Evolutionary conservation across 2,888 invertebrate genomes (phyloP).

Genomic region (Eilema sororculum): DNA sequence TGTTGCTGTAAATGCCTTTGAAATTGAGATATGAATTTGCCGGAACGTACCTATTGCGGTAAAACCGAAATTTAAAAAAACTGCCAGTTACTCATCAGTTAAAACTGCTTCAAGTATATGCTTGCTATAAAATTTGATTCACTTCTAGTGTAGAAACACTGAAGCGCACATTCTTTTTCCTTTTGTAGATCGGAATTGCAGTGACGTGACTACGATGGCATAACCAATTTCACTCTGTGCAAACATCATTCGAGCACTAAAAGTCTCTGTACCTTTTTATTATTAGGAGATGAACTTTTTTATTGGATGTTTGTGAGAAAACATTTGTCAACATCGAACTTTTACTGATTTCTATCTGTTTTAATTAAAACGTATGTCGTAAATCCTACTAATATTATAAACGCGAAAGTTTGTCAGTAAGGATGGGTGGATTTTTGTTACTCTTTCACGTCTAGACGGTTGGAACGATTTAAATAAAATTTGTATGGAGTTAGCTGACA

Average conservation of each 20-base stretch:
- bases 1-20: too few relatives aligned
- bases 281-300: not conserved
- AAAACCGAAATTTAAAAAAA: too few relatives aligned
- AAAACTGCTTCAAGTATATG: not conserved
- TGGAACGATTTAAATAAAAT: too few relatives aligned
- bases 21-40: too few relatives aligned
- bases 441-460: too few relatives aligned
- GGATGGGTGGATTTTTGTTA: too few relatives aligned
- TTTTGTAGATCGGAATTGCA: conserved; percentile 8
- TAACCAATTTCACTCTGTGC: conserved; percentile 16
- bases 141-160: not conserved
- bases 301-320: not conserved
- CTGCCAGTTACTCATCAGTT: too few relatives aligned
- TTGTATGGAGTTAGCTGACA: too few relatives aligned
- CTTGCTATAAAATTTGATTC: not conserved
- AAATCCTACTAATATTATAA: too few relatives aligned
- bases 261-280: conserved; percentile 6
- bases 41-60: too few relatives aligned
- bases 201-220: conserved; percentile 11
- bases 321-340: not conserved
- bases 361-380: not conserved
- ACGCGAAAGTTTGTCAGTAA: too few relatives aligned
- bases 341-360: not conserved
- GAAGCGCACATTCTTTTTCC: not conserved
- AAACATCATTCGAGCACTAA: conserved; percentile 20